A percentile compares a stretch with the other conserved stretches of the same genome.
Conservation (phyloP, 2,113 vertebrate genomes). For the Calidris pygmaea region DNA sequence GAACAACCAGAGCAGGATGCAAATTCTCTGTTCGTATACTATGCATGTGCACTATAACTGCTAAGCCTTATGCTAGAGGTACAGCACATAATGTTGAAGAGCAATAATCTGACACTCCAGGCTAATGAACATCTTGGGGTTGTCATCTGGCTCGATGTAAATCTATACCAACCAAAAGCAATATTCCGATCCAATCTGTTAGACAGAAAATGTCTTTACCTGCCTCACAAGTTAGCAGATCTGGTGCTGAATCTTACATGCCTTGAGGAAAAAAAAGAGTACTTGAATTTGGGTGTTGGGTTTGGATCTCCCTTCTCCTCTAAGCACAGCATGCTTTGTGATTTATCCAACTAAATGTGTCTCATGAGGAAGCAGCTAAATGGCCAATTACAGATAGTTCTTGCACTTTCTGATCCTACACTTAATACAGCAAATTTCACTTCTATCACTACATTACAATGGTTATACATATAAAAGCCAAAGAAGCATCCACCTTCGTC, state of each 20-base stretch:
- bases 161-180: not conserved
- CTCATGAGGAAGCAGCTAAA: not conserved
- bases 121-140: not conserved
- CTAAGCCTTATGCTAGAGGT: not conserved
- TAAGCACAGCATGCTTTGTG: not conserved
- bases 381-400: not conserved
- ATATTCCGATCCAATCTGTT: not conserved
- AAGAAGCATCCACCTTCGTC: not conserved
- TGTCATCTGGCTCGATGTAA: not conserved
- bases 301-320: not conserved
- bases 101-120: not conserved
- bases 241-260: not conserved
- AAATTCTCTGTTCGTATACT: not conserved
- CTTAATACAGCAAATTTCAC: not conserved
- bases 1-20: not conserved
- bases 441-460: not conserved
- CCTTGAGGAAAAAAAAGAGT: not conserved
- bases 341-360: not conserved
- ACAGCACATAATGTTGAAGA: not conserved
- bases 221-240: not conserved
- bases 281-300: not conserved
- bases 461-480: not conserved
- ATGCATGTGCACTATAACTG: not conserved
- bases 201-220: not conserved
- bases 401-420: not conserved